Evolutionary conservation across 2,797 vertebrate genomes (phyloP), one percentile per base, ranked within the genome.

Genomic region (Parambassis ranga): DNA sequence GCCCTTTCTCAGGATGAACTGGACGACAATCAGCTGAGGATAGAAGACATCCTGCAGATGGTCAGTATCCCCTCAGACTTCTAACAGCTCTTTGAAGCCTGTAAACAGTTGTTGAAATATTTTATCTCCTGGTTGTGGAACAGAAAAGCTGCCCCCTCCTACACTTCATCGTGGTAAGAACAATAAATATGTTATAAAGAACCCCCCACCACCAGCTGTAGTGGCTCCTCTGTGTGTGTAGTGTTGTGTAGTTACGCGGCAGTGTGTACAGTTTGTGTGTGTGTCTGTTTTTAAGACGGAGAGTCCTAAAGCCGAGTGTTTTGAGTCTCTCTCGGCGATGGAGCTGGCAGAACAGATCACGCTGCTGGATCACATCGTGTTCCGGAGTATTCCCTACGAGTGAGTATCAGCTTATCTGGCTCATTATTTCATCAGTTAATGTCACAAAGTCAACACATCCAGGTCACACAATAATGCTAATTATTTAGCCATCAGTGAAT

Each of bases 271-370:
- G n/a, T 46, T 4, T 46, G 42, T 60, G 42, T 70, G 33, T 67
- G 57, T 53, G 27, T 81, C 28, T 75, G 24, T 60, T 49, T 60
- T 15, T 79, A 97, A 98, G 97, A 94, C 64, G 3, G 87, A 97
- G 35, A 92, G 87, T 74, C 90, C 91, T 0, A 96, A 94, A 81
- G 90, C 92, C 0, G 96, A 98, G 83, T 95, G 94, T 79, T 95
- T 99, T 33, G 95, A 98, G 84, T 94, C 93, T 0, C 85, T 98
- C 30, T 96, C 96, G 0, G 96, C 96, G 16, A 96, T 99, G 95
- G 96, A 98, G 68, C 88, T 99, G 66, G 97, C 97, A 0, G 97
- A 98, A 52, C 97, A 99, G 89, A 96, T 99, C 89, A 98, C 96
- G 0, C 88, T 99, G 13, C 88, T 99, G 83, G 97, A 99, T 74